phyloP scores from a whole-genome alignment of 2,797 vertebrate genomes.

The Emys orbicularis region DNA sequence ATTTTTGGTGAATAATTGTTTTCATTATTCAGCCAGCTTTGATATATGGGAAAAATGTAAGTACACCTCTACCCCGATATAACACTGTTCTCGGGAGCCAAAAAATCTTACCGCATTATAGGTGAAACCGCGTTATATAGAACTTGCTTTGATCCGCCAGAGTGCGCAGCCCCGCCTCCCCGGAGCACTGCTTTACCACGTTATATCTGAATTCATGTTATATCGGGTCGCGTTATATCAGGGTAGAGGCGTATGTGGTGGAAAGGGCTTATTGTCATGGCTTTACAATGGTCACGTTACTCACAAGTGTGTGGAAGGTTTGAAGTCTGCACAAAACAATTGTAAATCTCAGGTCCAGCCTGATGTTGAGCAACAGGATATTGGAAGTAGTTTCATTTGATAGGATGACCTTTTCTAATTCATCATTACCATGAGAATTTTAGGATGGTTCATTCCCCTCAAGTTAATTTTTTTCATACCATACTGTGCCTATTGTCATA shows the following conservation, averaged over 20 bases:
- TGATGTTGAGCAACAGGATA: neutral
- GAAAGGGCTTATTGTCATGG: neutral
- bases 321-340: neutral
- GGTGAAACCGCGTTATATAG: too few species aligned
- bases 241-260: neutral
- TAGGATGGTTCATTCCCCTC: neutral
- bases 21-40: neutral
- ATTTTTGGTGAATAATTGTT: neutral
- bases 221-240: too few species aligned
- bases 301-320: neutral
- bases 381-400: neutral
- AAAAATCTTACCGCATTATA: too few species aligned
- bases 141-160: too few species aligned
- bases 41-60: neutral
- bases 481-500: neutral
- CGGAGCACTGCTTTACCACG: too few species aligned
- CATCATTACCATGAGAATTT: neutral
- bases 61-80: neutral
- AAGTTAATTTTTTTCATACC: neutral
- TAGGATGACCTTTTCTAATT: neutral
- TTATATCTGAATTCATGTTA: too few species aligned
- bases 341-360: neutral
- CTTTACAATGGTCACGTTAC: neutral
- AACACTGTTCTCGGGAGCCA: too few species aligned
- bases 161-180: too few species aligned